Conservation (phyloP, 2,113 vertebrate genomes). For the Rhagologus leucostigma region DNA sequence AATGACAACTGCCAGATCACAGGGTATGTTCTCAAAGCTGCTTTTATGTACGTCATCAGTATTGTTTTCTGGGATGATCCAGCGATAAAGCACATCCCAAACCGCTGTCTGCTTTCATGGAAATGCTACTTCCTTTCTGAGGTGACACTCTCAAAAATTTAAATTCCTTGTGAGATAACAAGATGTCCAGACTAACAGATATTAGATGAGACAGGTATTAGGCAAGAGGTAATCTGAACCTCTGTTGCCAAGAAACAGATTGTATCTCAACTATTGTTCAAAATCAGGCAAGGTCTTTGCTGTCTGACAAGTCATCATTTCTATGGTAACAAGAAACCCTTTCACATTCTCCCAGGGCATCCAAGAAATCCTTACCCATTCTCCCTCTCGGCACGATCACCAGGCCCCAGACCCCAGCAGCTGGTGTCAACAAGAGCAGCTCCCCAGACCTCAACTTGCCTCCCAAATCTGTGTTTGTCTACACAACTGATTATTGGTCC, state of each 20-base stretch:
- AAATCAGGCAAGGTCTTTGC: neutral
- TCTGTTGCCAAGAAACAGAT: neutral
- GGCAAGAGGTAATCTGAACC: neutral
- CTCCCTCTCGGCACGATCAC: neutral
- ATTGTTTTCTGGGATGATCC: neutral
- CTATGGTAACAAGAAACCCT: neutral
- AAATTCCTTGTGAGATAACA: neutral
- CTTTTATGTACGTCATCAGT: neutral
- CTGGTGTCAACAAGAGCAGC: neutral
- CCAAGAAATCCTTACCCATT: neutral
- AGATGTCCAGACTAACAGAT: neutral
- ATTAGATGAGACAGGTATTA: neutral
- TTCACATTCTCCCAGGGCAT: neutral
- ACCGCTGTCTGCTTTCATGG: neutral
- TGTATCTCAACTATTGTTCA: neutral
- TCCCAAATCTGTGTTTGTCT: neutral
- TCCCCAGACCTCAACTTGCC: neutral
- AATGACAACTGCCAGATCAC: neutral
- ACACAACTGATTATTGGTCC: neutral
- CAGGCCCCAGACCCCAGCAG: neutral
- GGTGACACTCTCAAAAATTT: neutral
- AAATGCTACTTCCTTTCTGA: neutral
- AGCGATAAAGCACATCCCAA: neutral
- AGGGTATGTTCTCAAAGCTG: neutral
- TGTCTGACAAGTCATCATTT: neutral